Evolutionary conservation across 37 sponge, comb jelly and placozoan species (phyloP).

Genomic region (Ianthella basta): DNA sequence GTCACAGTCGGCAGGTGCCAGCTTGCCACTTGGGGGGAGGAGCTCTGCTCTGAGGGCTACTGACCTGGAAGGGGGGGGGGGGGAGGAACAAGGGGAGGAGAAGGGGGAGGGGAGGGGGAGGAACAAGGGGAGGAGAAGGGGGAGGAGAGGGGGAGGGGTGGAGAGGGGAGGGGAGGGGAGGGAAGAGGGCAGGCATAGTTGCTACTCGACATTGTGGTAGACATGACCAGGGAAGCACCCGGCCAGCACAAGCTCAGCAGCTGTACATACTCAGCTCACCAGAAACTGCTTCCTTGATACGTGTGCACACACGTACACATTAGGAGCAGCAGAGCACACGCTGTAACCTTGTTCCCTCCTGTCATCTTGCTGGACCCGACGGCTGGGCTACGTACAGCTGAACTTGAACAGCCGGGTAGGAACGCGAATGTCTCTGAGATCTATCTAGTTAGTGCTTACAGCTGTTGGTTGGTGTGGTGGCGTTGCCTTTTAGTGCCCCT

Average conservation of each 20-base stretch:
- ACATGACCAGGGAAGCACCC: not conserved
- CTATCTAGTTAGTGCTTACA: too few species aligned
- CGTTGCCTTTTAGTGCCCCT: too few species aligned
- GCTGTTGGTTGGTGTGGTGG: too few species aligned
- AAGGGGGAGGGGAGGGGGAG: not conserved
- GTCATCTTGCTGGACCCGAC: too few species aligned
- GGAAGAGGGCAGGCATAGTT: not conserved
- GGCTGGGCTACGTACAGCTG: too few species aligned
- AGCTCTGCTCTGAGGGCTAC: not conserved
- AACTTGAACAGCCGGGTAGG: too few species aligned
- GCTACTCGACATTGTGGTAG: not conserved
- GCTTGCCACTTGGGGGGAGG: not conserved
- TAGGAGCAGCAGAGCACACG: not conserved
- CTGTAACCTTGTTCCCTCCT: not conserved
- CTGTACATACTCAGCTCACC: not conserved
- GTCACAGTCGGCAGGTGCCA: constrained; percentile 4
- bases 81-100: not conserved
- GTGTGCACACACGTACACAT: not conserved
- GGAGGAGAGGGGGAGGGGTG: too few species aligned
- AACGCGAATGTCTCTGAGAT: too few species aligned
- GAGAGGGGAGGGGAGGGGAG: not conserved
- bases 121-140: too few species aligned
- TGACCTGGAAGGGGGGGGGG: not conserved
- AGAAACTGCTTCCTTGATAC: not conserved
- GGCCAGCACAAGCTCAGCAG: not conserved